phyloP scores from a whole-genome alignment of 2,888 invertebrate genomes.

The Chromoteleia sp. region DNA sequence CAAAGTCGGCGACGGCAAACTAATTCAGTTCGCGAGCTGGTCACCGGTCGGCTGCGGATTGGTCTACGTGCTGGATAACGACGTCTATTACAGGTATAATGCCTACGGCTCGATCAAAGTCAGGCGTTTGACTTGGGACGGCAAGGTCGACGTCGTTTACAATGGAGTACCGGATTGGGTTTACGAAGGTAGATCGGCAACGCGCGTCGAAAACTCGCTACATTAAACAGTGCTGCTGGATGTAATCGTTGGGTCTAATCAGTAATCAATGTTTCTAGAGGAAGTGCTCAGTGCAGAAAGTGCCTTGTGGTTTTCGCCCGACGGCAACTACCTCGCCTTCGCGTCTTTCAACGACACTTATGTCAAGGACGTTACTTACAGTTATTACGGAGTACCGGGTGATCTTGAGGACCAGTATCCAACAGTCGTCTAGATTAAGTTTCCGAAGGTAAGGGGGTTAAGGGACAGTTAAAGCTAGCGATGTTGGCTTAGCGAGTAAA shows the following conservation, averaged over 20 bases:
- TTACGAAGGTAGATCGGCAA: constrained; percentile 90
- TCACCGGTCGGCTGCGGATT: constrained; percentile 85
- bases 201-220: background rate
- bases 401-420: constrained; percentile 89
- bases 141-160: constrained; percentile 88
- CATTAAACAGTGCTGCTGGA: too few species aligned
- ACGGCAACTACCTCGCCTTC: constrained; percentile 89
- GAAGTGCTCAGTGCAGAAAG: constrained; percentile 90
- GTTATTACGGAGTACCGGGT: constrained; percentile 88
- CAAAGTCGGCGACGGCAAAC: constrained; percentile 86
- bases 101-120: constrained; percentile 73
- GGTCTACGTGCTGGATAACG: constrained; percentile 89
- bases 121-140: constrained; percentile 87
- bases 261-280: constrained; percentile 86
- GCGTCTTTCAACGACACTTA: constrained; percentile 90
- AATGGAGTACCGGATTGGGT: constrained; percentile 97
- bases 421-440: constrained; percentile 88
- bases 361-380: constrained; percentile 88
- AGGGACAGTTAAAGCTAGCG: background rate
- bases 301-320: constrained; percentile 93
- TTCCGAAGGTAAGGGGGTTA: constrained; percentile 89
- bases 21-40: constrained; percentile 88
- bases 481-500: constrained; percentile 16
- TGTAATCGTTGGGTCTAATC: constrained; percentile 18
- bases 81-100: constrained; percentile 87